A percentile compares a stretch with the other conserved stretches of the same genome.
Conservation (phyloP, 2,113 vertebrate species). For the Dascyllus trimaculatus region DNA sequence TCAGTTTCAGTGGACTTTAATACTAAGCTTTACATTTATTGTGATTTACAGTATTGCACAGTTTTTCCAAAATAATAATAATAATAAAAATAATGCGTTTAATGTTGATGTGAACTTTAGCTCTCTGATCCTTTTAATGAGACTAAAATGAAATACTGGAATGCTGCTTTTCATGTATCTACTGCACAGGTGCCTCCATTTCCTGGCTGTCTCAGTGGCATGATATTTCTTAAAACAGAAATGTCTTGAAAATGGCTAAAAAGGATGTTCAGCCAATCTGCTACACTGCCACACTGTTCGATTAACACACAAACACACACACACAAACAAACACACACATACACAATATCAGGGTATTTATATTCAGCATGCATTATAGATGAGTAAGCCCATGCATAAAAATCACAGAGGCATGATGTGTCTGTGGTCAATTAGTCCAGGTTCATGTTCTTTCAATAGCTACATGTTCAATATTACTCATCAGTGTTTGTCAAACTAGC, state of each 20-base stretch:
- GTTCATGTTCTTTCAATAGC: constrained; percentile 12
- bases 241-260: constrained; percentile 26
- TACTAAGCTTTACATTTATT: too few relatives aligned
- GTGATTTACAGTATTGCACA: too few relatives aligned
- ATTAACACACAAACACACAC: constrained; percentile 12
- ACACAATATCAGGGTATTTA: constrained; percentile 11
- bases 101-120: too few relatives aligned
- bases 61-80: too few relatives aligned
- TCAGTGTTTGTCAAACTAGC: constrained; percentile 14
- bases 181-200: background rate
- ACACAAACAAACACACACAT: background rate
- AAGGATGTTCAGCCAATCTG: constrained; percentile 60
- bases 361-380: constrained; percentile 52
- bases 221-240: constrained; percentile 10
- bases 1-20: too few relatives aligned
- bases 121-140: too few relatives aligned
- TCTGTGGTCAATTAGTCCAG: constrained; percentile 37
- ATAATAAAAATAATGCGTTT: too few relatives aligned
- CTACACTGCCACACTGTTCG: background rate
- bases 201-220: background rate
- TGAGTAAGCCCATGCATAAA: constrained; percentile 49
- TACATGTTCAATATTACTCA: background rate
- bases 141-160: too few relatives aligned
- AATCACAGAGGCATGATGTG: constrained; percentile 5
- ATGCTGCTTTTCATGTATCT: too few relatives aligned